Evolutionary conservation across 30 jellyfish, hydroid and myxozoan species (phyloP).

Genomic region (Aurelia aurita complex sp. Pacific): DNA sequence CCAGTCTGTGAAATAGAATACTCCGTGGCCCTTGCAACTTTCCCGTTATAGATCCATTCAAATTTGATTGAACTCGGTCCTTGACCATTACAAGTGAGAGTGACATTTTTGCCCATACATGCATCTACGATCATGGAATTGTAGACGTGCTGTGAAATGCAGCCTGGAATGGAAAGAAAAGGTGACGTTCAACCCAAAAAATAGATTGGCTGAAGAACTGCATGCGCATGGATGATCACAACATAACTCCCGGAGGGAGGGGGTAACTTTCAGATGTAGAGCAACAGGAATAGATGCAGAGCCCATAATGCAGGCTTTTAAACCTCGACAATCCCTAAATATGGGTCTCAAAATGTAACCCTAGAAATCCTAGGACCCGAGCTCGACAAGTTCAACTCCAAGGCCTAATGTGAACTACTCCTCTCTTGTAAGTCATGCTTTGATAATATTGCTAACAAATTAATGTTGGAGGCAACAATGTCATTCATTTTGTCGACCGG

Average conservation of each 20-base stretch:
- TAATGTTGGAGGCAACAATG: too few relatives aligned
- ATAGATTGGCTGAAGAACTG: background rate
- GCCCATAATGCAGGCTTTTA: too few relatives aligned
- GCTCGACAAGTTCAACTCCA: too few relatives aligned
- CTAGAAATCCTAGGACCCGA: too few relatives aligned
- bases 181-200: too few relatives aligned
- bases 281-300: too few relatives aligned
- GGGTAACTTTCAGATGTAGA: background rate
- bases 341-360: too few relatives aligned
- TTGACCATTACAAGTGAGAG: constrained; percentile 9
- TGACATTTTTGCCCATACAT: background rate
- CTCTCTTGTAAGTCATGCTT: too few relatives aligned
- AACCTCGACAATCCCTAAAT: too few relatives aligned
- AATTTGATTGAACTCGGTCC: background rate
- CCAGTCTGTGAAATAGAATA: background rate
- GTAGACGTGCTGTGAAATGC: background rate
- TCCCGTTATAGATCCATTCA: constrained; percentile 2
- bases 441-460: too few relatives aligned
- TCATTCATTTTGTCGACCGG: too few relatives aligned
- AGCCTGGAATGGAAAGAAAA: background rate
- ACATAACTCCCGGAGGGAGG: background rate
- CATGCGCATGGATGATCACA: background rate
- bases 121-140: background rate
- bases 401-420: too few relatives aligned
- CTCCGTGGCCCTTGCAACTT: background rate